Evolutionary conservation across 1,140 invertebrate species (phyloP).

Genomic region (Caenorhabditis brenneri): DNA sequence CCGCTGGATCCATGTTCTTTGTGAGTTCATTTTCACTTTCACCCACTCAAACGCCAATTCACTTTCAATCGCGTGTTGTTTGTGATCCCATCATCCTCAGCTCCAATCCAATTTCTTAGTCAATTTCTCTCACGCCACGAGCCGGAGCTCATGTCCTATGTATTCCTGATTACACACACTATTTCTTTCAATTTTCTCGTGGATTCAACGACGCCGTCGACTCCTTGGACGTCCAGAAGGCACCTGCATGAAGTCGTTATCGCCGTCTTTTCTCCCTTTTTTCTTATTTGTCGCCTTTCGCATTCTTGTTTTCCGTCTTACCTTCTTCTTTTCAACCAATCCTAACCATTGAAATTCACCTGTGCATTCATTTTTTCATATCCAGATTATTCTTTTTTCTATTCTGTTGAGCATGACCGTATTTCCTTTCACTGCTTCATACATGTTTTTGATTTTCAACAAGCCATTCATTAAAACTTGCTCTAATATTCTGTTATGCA

Average conservation of each 20-base stretch:
- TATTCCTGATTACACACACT: slow-evolving; percentile 6
- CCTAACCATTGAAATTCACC: neutral
- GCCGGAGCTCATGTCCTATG: neutral
- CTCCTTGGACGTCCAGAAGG: slow-evolving; percentile 10
- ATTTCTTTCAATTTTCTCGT: neutral
- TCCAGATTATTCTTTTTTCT: neutral
- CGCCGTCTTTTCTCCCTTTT: neutral
- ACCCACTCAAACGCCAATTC: neutral
- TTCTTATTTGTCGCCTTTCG: neutral
- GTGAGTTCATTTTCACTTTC: neutral
- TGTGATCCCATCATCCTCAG: slow-evolving; percentile 10
- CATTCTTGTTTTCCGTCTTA: neutral
- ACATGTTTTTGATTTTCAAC: neutral
- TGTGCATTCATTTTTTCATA: neutral
- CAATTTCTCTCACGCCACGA: slow-evolving; percentile 20
- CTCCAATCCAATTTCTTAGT: slow-evolving; percentile 1
- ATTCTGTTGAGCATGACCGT: neutral
- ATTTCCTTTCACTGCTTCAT: neutral
- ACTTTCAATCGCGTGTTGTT: neutral
- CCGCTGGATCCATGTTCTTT: neutral
- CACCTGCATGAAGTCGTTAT: slow-evolving; percentile 40
- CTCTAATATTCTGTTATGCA: neutral
- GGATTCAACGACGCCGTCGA: neutral
- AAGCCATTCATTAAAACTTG: neutral
- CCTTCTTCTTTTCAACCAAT: too few species aligned